Evolutionary conservation across 2,113 vertebrate species (phyloP).

Genomic region (Calyptomena viridis): DNA sequence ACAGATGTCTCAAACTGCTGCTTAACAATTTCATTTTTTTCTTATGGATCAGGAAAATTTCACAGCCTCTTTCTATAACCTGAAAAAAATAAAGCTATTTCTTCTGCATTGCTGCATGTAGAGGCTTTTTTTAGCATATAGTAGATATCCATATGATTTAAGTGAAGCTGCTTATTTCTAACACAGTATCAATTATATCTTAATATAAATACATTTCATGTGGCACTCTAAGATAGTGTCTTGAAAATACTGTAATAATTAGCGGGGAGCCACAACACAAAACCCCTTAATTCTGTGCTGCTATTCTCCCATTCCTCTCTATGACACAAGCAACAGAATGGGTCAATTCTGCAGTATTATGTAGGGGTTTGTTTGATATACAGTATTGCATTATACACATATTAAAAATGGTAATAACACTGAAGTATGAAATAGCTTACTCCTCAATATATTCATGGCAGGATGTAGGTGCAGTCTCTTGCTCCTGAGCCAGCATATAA

Average conservation of each 20-base stretch:
- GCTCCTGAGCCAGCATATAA: neutral
- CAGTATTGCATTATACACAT: constrained; percentile 5
- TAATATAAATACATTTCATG: constrained; percentile 57
- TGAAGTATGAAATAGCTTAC: constrained; percentile 47
- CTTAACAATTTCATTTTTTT: constrained; percentile 24
- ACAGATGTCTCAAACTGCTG: neutral
- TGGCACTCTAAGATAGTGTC: constrained; percentile 14
- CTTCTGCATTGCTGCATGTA: constrained; percentile 7
- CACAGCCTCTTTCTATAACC: neutral
- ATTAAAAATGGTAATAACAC: constrained; percentile 43
- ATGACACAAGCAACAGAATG: constrained; percentile 34
- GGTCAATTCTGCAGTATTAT: constrained; percentile 55
- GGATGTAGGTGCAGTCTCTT: neutral
- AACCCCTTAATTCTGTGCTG: constrained; percentile 43
- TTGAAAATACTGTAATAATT: constrained; percentile 67
- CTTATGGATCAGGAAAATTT: constrained; percentile 37
- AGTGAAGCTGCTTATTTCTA: constrained; percentile 49
- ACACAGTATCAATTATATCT: constrained; percentile 50
- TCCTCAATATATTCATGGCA: constrained; percentile 38
- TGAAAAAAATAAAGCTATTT: neutral
- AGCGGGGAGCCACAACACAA: constrained; percentile 38
- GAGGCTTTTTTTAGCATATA: neutral
- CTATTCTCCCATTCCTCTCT: neutral
- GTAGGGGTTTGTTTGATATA: constrained; percentile 50
- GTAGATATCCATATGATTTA: constrained; percentile 38